A percentile compares a stretch with the other conserved stretches of the same genome.
Evolutionary conservation across 2,113 vertebrate genomes (phyloP).

Genomic region (Poeciliopsis occidentalis): DNA sequence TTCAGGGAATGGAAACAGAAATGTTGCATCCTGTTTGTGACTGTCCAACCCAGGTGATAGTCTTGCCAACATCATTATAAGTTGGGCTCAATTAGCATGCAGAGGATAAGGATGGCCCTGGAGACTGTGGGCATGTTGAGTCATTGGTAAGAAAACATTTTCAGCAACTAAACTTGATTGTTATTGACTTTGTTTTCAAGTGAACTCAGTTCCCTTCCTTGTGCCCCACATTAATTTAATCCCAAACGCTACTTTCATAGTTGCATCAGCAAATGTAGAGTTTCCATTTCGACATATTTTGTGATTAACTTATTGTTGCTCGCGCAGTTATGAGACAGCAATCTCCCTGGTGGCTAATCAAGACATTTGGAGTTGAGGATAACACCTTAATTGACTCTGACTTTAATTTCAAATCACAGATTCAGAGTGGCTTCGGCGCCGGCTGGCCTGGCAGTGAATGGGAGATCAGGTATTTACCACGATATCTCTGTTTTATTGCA

Average conservation of each 20-base stretch:
- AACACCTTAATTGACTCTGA: constrained; percentile 69
- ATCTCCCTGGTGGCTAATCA: constrained; percentile 59
- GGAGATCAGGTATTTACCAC: constrained; percentile 74
- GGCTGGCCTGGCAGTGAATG: constrained; percentile 60
- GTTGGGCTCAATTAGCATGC: constrained; percentile 55
- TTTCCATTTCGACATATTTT: constrained; percentile 56
- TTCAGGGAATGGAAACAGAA: constrained; percentile 22
- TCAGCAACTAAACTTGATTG: constrained; percentile 31
- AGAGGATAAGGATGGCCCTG: constrained; percentile 36
- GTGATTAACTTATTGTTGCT: constrained; percentile 47
- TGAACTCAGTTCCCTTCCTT: constrained; percentile 37
- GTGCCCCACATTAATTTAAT: constrained; percentile 29
- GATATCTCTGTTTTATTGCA: constrained; percentile 68
- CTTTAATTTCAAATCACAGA: constrained; percentile 77
- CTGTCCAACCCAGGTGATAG: constrained; percentile 17
- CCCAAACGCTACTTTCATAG: constrained; percentile 56
- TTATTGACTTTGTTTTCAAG: constrained; percentile 28
- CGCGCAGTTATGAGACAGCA: constrained; percentile 39
- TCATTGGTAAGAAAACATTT: constrained; percentile 46
- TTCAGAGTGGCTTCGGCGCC: constrained; percentile 58
- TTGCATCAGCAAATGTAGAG: constrained; percentile 41
- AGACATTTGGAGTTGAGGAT: constrained; percentile 52
- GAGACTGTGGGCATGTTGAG: constrained; percentile 53
- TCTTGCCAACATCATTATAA: constrained; percentile 23
- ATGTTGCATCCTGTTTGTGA: constrained; percentile 55